Evolutionary conservation across 2,888 invertebrate species (phyloP), one percentile per base, ranked within the genome.

Genomic region (Drosophila infuscata): DNA sequence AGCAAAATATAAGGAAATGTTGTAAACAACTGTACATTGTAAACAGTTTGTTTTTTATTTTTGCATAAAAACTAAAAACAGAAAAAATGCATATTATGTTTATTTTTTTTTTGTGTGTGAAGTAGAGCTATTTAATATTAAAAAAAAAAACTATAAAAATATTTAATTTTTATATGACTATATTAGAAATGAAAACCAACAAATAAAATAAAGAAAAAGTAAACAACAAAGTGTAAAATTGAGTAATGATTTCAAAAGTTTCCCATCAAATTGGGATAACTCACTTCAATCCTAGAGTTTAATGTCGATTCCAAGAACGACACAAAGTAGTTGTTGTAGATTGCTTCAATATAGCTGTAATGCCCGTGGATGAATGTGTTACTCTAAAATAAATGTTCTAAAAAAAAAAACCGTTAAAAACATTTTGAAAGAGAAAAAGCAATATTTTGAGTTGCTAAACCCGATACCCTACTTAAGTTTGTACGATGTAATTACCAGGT

Each of bases 51-150:
- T 61, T 85, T 69, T 65, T 60, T 25, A 25, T 81, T 72, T 71
- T 68, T 49, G 52, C 30, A 66, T 46, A 66, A 61, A 54, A 32
- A 60, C 48, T 43, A 33, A 36, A 63, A 73, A 60, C 43, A 70
- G 25, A 46, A 46, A 57, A 43, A 65, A 49, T 66, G 63, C 38
- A 62, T 46, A 53, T 60, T 63, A 75, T 75, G 72, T 75, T 69
- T 60, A 56, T 20, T 46, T 46, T 25, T 25, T 78, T 78, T 70
- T 77, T 75, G 67, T 81, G 72, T 73, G 84, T 64, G 79, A 73
- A 79, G 76, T 82, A 82, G 85, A 75, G 72, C 85, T 82, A 88
- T 74, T 86, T 86, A 88, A 83, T 78, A 78, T 83, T 80, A 83
- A 66, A 56, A 64, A 66, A 52, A 46, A 57, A 70, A 70, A 49